Conservation (phyloP, 2,888 invertebrate species). For the Lycophotia porphyrea region DNA sequence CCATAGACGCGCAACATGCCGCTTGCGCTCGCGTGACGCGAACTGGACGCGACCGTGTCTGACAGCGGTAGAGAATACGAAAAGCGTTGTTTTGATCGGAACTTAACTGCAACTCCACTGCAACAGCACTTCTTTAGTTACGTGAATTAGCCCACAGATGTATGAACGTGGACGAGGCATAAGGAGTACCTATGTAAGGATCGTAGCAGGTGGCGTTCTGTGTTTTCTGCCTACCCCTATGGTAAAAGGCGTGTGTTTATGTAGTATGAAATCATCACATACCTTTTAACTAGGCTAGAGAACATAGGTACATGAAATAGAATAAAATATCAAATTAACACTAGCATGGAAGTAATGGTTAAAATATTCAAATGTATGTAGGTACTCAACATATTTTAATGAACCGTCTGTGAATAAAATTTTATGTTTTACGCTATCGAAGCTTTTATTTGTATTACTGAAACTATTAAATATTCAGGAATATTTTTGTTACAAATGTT, state of each 20-base stretch:
- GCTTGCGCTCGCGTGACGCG: too few relatives aligned
- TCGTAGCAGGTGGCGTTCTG: too few relatives aligned
- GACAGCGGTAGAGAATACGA: too few relatives aligned
- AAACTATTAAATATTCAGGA: slow-evolving; percentile 2
- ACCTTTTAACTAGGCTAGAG: background rate
- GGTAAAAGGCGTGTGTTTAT: background rate
- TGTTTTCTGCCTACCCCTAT: too few relatives aligned
- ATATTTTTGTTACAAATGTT: slow-evolving; percentile 15
- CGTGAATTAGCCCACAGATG: too few relatives aligned
- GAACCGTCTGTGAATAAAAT: slow-evolving; percentile 30
- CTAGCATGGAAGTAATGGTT: slow-evolving; percentile 20
- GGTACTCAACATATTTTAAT: slow-evolving; percentile 33
- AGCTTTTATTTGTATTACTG: slow-evolving; percentile 11
- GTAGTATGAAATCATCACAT: background rate
- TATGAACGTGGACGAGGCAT: background rate
- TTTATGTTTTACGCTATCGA: slow-evolving; percentile 16
- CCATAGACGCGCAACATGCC: too few relatives aligned
- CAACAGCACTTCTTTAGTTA: too few relatives aligned
- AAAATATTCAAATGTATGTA: slow-evolving; percentile 44
- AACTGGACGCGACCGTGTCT: too few relatives aligned
- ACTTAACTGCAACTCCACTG: too few relatives aligned
- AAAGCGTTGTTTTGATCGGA: too few relatives aligned
- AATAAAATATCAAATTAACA: slow-evolving; percentile 22
- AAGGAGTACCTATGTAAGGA: too few relatives aligned
- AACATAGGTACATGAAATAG: slow-evolving; percentile 6